A percentile compares a stretch with the other conserved stretches of the same genome.
Evolutionary conservation across 2,888 invertebrate genomes (phyloP).

Genomic region (Dusona sp.): DNA sequence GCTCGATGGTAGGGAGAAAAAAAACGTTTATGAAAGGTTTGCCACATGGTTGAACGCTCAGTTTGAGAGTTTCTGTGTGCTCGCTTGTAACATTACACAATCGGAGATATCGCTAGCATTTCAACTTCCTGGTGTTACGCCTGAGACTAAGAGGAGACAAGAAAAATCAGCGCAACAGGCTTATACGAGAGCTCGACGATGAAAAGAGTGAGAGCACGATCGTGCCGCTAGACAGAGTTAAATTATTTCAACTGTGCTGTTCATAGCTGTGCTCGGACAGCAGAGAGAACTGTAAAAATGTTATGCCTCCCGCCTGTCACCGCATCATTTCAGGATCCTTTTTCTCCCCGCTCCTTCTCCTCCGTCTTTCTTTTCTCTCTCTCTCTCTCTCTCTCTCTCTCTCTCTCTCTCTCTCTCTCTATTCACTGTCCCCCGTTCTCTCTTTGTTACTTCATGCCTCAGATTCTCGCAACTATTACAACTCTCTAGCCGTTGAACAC

Average conservation of each 20-base stretch:
- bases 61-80: background rate
- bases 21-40: constrained; percentile 41
- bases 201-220: constrained; percentile 59
- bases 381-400: constrained; percentile 28
- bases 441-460: constrained; percentile 38
- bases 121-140: constrained; percentile 77
- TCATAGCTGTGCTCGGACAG: constrained; percentile 35
- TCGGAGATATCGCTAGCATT: constrained; percentile 71
- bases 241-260: constrained; percentile 45
- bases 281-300: constrained; percentile 33
- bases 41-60: constrained; percentile 26
- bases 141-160: constrained; percentile 65
- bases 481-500: constrained; percentile 68
- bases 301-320: constrained; percentile 43
- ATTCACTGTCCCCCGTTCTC: constrained; percentile 11
- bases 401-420: constrained; percentile 27
- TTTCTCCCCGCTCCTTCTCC: constrained; percentile 19
- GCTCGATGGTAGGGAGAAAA: background rate
- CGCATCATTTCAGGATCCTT: constrained; percentile 45
- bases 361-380: background rate
- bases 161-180: constrained; percentile 60
- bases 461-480: constrained; percentile 60
- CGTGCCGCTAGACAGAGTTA: constrained; percentile 50
- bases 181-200: constrained; percentile 60
- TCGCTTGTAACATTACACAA: constrained; percentile 72